Percentiles rank a stretch among this genome's conserved stretches.
phyloP scores from a whole-genome alignment of 1,140 invertebrate genomes.

The Lordiphosa collinella region DNA sequence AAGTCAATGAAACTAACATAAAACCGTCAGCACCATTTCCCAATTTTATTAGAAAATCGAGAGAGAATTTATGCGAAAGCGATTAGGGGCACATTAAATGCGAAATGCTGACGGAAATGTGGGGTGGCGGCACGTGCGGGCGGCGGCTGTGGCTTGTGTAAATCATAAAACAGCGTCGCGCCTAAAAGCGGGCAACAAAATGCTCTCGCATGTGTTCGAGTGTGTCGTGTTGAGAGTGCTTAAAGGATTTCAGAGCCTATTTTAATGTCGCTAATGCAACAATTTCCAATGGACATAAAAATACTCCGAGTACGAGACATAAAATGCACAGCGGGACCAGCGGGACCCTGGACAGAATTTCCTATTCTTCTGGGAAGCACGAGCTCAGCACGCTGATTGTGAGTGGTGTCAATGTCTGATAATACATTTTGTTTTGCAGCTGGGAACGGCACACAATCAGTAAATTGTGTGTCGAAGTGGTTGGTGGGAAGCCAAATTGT shows the following conservation, averaged over 20 bases:
- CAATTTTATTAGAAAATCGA: constrained; percentile 60
- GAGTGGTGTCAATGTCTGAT: too few species aligned
- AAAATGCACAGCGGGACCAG: constrained; percentile 44
- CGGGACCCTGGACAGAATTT: not conserved
- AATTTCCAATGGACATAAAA: constrained; percentile 70
- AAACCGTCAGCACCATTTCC: constrained; percentile 26
- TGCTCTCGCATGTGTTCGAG: constrained; percentile 3
- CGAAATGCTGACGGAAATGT: constrained; percentile 44
- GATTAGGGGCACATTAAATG: constrained; percentile 63
- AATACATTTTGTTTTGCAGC: too few species aligned
- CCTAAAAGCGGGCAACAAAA: constrained; percentile 33
- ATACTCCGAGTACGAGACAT: constrained; percentile 37
- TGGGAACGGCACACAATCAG: too few species aligned
- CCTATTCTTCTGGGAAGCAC: too few species aligned
- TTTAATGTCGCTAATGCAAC: constrained; percentile 69
- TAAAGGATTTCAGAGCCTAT: constrained; percentile 61
- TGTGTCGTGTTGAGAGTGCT: constrained; percentile 30
- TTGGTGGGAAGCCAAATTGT: too few species aligned
- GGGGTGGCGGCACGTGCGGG: constrained; percentile 6
- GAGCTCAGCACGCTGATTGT: too few species aligned
- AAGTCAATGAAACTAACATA: constrained; percentile 59
- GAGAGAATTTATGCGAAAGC: constrained; percentile 67
- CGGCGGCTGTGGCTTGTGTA: not conserved
- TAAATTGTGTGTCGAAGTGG: too few species aligned
- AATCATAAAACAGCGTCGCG: constrained; percentile 53